Evolutionary conservation across 2,797 vertebrate species (phyloP), one percentile per base, ranked within the genome.

Genomic region (Sebastes cheni): DNA sequence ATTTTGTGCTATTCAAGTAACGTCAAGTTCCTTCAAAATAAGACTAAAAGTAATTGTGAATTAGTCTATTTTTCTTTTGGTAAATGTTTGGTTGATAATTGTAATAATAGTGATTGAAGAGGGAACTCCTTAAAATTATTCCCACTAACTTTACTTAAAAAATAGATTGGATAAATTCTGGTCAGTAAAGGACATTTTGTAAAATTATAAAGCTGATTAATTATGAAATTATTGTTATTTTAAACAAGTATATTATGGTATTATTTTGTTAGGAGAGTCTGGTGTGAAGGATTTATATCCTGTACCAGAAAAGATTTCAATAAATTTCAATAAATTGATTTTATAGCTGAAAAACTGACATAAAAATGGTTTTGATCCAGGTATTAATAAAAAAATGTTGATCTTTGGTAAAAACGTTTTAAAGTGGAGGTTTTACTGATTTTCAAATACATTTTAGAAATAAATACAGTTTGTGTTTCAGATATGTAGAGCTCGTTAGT

Each of bases 371-470:
- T 22, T 79, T 59, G 6, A 6, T 30, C 4, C 23, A 27, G 6
- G 6, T 46, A 10, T 29, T 32, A 7, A 62, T 42, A 6, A 65
- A 55, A 1, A 30, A 18, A 29, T 42, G 2, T 36, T 1, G 2
- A 2, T 23, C 46, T 25, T 61, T 42, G 16, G 16, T 20, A 29
- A 67, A 52, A 30, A 20, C 4, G 55, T 60, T 60, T 64, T 27
- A 36, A 55, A 6, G 46, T 1, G 2, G 64, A 68, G 2, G 29
- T 25, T 2, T 4, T 16, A 22, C 52, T 1, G 14, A 59, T 67
- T 67, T 67, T 39, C 2, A 14, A 39, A 39, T 39, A 5, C 0
- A 39, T 39, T 14, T 39, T 0, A 39, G 36, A 39, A 39, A 13
- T 39, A 39, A 39, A 39, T 39, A 39, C 1, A 39, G 36, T 39